Conservation (phyloP, 2,888 invertebrate genomes). For the Lepidochrysops patricia region DNA sequence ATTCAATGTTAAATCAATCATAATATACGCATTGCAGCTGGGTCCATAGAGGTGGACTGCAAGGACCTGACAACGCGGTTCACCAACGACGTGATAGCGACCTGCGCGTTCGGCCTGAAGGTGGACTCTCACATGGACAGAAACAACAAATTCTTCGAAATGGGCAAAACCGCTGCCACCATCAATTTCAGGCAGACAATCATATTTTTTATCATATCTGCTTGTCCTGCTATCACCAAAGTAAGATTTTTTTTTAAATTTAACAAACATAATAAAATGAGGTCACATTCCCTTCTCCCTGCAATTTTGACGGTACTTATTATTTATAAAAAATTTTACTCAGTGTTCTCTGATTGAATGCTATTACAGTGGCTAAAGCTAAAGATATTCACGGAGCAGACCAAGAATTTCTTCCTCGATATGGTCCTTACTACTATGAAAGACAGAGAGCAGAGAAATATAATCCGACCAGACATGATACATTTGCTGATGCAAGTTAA, state of each 20-base stretch:
- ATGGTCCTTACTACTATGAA: slow-evolving; percentile 45
- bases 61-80: slow-evolving; percentile 54
- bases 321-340: no score
- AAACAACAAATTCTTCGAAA: slow-evolving; percentile 67
- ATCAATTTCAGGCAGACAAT: slow-evolving; percentile 29
- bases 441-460: slow-evolving; percentile 42
- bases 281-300: no score
- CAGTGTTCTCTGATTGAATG: background rate
- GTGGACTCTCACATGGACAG: slow-evolving; percentile 65
- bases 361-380: slow-evolving; percentile 30
- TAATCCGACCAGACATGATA: slow-evolving; percentile 62
- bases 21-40: slow-evolving; percentile 27
- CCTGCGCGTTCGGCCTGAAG: slow-evolving; percentile 61
- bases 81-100: slow-evolving; percentile 66
- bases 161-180: slow-evolving; percentile 55
- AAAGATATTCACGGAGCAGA: slow-evolving; percentile 27
- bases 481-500: slow-evolving; percentile 67
- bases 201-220: slow-evolving; percentile 22
- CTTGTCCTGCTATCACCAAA: slow-evolving; percentile 23
- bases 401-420: slow-evolving; percentile 42
- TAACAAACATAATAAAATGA: background rate
- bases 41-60: slow-evolving; percentile 40
- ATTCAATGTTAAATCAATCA: no score
- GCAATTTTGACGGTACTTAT: no score
- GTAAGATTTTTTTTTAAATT: no score